A percentile compares a stretch with the other conserved stretches of the same genome.
Conservation (phyloP, 2,113 vertebrate species). For the Salvelinus sp. region DNA sequence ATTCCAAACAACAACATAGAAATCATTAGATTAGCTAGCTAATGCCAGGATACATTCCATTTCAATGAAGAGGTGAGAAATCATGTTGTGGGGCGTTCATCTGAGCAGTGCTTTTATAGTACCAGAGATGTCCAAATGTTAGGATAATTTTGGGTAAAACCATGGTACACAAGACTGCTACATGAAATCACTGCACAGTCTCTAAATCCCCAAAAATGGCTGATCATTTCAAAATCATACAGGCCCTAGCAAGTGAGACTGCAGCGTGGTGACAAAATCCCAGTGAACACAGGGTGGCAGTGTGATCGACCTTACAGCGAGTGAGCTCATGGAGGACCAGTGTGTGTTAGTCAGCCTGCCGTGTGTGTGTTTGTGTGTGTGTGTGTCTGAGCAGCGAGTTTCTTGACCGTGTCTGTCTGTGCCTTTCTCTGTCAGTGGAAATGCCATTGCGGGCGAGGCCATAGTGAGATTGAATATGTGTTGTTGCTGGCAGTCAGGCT, state of each 20-base stretch:
- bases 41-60: too few relatives aligned
- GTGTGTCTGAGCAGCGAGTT: neutral
- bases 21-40: too few relatives aligned
- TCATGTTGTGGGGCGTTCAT: too few relatives aligned
- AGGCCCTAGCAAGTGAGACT: neutral
- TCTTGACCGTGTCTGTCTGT: neutral
- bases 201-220: too few relatives aligned
- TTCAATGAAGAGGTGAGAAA: too few relatives aligned
- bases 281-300: constrained; percentile 57
- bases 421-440: constrained; percentile 4
- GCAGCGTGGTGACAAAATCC: neutral
- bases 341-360: neutral
- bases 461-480: constrained; percentile 23
- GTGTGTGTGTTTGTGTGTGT: neutral
- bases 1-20: too few relatives aligned
- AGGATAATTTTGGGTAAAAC: too few relatives aligned
- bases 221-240: too few relatives aligned
- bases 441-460: neutral
- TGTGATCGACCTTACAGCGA: constrained; percentile 24
- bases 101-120: too few relatives aligned
- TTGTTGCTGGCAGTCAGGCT: constrained; percentile 13
- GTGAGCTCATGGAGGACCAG: neutral
- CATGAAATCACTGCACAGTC: too few relatives aligned
- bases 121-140: too few relatives aligned
- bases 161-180: too few relatives aligned